These are phyloP conservation scores for Neelides folsomi DNA, from an alignment of 2,888 invertebrate genomes.

Conservation along the genomic window DNA sequence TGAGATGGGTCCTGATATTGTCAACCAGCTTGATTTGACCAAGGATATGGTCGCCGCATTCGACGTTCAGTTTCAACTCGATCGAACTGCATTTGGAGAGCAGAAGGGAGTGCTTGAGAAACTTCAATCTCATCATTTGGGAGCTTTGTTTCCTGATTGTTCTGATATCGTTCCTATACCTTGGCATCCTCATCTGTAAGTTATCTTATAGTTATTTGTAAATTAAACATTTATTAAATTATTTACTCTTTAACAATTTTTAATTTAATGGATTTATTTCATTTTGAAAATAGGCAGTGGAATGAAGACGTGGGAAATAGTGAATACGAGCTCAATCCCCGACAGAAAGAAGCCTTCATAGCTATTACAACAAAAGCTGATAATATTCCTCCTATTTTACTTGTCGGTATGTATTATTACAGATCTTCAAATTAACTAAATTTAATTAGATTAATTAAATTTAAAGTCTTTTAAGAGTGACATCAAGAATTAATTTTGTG, in stretches of 20 bases:
- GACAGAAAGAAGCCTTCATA: constrained; percentile 63
- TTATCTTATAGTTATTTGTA: not conserved
- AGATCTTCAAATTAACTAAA: not conserved
- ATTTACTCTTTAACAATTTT: too few species aligned
- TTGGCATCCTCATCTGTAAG: constrained; percentile 50
- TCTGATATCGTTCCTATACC: constrained; percentile 51
- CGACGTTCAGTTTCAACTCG: constrained; percentile 67
- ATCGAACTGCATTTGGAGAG: constrained; percentile 65
- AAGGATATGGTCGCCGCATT: constrained; percentile 44
- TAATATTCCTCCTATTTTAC: constrained; percentile 54
- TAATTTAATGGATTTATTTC: too few species aligned
- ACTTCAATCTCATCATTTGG: constrained; percentile 48
- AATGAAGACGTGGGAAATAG: constrained; percentile 46
- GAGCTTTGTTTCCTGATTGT: constrained; percentile 57
- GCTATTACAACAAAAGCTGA: constrained; percentile 55
- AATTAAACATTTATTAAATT: too few species aligned
- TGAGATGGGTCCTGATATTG: constrained; percentile 53
- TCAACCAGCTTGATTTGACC: constrained; percentile 48
- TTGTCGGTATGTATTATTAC: constrained; percentile 43
- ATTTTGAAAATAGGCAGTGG: constrained; percentile 45
- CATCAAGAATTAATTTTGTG: not conserved
- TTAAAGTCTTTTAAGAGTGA: not conserved
- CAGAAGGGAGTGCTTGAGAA: constrained; percentile 71
- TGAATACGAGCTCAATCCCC: constrained; percentile 49
- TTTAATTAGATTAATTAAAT: not conserved